Base-by-base conservation (phyloP, 2,113 vertebrate genomes). In the Caretta caretta region DNA sequence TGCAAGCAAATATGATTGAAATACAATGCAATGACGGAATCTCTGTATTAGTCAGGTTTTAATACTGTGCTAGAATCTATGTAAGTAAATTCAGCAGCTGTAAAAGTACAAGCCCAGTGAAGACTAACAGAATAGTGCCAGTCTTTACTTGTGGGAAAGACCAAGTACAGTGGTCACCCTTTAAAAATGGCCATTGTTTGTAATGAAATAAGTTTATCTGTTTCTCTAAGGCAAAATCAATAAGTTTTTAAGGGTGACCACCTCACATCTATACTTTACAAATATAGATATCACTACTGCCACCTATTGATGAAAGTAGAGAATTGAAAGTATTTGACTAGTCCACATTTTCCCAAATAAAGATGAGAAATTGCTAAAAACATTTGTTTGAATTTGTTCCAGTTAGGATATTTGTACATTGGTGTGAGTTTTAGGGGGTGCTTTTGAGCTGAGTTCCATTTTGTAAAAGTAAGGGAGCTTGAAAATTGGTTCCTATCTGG, bases 231-330 rank as follows among this genome's bases (percentile, higher is more conserved):
- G 0, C 87, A 79, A 88, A 90, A 62, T 19, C 25, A 35, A 8
- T 11, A 83, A 42, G 50, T 24, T 97, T 89, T 85, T 82, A 88
- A 91, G 82, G 25, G 24, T 78, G 53, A 65, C 92, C 46, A 75
- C 65, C 51, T 86, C 31, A 42, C 87, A 16, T 42, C 42, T 42
- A 42, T 48, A 56, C 78, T 78, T 46, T 57, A 20, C 12, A 93
- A 62, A 95, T 94, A 65, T 79, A 93, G 97, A 83, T 97, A 94
- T 95, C 94, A 35, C 91, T 95, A 96, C 96, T 97, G 97, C 97
- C 96, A 97, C 94, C 97, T 97, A 96, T 97, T 95, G 97, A 88
- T 95, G 75, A 17, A 90, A 93, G 20, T 17, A 78, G 31, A 88
- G 75, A 96, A 97, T 1, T 96, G 87, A 94, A 97, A 19, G 53